phyloP scores from a whole-genome alignment of 1,140 invertebrate genomes.

The Rhagoletis zephyria region DNA sequence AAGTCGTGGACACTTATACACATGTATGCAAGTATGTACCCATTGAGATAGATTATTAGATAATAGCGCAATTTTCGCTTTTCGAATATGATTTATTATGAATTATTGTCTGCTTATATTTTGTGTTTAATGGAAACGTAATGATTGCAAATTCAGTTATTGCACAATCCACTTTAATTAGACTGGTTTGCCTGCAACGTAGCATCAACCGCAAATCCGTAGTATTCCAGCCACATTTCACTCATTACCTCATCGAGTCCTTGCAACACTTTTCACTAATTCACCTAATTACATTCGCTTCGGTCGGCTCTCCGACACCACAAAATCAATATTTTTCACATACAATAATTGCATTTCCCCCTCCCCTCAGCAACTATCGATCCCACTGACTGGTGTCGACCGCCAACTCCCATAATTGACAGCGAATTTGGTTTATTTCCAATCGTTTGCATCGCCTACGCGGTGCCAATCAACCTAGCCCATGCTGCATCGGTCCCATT shows the following conservation, averaged over 20 bases:
- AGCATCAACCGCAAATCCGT: neutral
- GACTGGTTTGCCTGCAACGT: neutral
- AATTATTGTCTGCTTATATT: too few species aligned
- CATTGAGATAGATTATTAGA: too few species aligned
- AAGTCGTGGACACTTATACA: too few species aligned
- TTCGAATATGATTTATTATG: too few species aligned
- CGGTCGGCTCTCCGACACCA: neutral
- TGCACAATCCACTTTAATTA: neutral
- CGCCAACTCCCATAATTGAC: neutral
- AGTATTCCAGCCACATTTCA: neutral
- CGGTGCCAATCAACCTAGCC: neutral
- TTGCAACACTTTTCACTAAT: slow-evolving; percentile 30
- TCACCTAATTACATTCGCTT: slow-evolving; percentile 9
- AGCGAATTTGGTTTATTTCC: neutral
- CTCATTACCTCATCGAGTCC: neutral
- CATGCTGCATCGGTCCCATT: too few species aligned
- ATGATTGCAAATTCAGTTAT: neutral
- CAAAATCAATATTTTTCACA: slow-evolving; percentile 32
- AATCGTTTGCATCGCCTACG: neutral
- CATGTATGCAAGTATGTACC: too few species aligned
- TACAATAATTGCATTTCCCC: neutral
- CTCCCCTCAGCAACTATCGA: too few species aligned
- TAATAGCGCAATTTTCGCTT: too few species aligned
- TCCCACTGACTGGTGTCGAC: neutral
- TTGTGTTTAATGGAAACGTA: too few species aligned